phyloP scores from a whole-genome alignment of 1,140 invertebrate species.

The Bombus polaris region DNA sequence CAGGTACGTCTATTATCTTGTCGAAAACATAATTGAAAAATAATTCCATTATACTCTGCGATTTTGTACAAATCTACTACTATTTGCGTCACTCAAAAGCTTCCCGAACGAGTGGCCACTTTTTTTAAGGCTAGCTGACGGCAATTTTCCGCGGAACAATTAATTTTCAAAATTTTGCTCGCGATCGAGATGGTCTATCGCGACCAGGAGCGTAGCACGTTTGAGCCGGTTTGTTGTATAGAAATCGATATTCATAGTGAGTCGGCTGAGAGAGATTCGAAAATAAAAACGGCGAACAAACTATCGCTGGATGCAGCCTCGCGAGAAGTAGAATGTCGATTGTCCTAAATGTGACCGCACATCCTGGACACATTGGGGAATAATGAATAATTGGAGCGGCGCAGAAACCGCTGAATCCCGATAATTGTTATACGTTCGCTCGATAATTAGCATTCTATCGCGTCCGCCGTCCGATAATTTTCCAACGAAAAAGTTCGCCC shows the following conservation, averaged over 20 bases:
- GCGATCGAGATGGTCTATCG: neutral
- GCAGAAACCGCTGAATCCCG: conserved; percentile 29
- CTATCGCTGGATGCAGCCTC: neutral
- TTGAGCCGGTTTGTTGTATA: neutral
- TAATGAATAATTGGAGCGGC: conserved; percentile 54
- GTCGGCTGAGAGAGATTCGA: no score
- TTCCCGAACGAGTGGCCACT: neutral
- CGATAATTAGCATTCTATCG: conserved; percentile 53
- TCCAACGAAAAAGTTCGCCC: neutral
- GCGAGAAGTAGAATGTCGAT: conserved; percentile 18
- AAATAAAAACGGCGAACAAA: conserved; percentile 3
- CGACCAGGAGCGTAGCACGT: neutral
- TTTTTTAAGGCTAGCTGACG: neutral
- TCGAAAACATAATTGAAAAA: no score
- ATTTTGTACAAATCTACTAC: neutral
- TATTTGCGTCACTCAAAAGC: neutral
- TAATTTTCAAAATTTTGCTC: neutral
- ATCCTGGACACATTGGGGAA: conserved; percentile 12
- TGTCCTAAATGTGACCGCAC: neutral
- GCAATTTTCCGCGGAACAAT: neutral
- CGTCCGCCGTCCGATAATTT: conserved; percentile 1
- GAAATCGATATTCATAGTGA: neutral
- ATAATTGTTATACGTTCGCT: conserved; percentile 46
- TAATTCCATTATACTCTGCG: neutral
- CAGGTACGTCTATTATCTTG: no score